phyloP scores from a whole-genome alignment of 2,113 vertebrate species.

The Paraplagusia blochii region DNA sequence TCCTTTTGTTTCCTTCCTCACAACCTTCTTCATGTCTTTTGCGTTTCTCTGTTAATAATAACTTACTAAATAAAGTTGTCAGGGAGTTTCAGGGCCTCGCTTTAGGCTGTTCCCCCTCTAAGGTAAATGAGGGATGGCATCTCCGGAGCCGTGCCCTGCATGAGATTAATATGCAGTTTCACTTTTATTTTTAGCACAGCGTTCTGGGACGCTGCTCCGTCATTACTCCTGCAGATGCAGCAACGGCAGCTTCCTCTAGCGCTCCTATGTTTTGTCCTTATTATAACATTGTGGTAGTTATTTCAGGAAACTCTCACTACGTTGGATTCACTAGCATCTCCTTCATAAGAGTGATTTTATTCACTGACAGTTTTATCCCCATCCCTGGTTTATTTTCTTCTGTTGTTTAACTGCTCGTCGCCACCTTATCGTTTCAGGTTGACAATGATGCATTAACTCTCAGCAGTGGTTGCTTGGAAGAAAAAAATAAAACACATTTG shows the following conservation, averaged over 20 bases:
- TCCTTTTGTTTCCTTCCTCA: background rate
- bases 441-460: background rate
- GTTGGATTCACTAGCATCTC: too few relatives aligned
- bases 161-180: slow-evolving; percentile 46
- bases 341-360: too few relatives aligned
- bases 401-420: too few relatives aligned
- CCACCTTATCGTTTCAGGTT: background rate
- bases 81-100: slow-evolving; percentile 26
- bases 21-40: slow-evolving; percentile 12
- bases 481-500: slow-evolving; percentile 8
- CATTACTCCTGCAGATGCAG: slow-evolving; percentile 27
- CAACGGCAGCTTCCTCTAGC: slow-evolving; percentile 4
- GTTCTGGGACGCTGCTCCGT: slow-evolving; percentile 22
- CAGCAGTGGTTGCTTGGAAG: too few relatives aligned
- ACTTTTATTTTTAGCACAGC: slow-evolving; percentile 45
- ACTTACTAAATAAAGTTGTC: slow-evolving; percentile 30
- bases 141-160: slow-evolving; percentile 10
- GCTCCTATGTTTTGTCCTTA: too few relatives aligned
- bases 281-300: too few relatives aligned
- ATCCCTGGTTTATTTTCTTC: too few relatives aligned
- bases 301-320: too few relatives aligned
- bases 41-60: slow-evolving; percentile 40
- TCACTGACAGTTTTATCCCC: too few relatives aligned
- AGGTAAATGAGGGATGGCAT: slow-evolving; percentile 37
- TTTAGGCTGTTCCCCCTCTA: slow-evolving; percentile 20